Percentiles rank a stretch among this genome's conserved stretches.
These are phyloP conservation scores for Psittacara wagleri DNA, from an alignment of 2,113 vertebrate genomes.

Conservation along the genomic window DNA sequence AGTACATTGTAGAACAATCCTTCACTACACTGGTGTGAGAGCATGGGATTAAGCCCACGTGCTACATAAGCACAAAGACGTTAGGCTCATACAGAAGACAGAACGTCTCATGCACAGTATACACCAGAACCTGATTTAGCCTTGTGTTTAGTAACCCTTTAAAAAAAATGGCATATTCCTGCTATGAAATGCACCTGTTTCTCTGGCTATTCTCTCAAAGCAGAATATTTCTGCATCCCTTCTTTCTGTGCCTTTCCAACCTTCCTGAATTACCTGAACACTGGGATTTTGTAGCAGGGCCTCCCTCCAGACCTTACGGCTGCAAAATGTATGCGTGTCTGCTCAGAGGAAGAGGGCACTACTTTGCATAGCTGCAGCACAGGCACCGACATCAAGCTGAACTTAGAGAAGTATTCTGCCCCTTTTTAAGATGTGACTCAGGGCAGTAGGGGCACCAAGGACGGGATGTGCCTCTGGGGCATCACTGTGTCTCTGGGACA, in stretches of 20 bases:
- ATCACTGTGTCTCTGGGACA: neutral
- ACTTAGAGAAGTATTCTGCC: rapidly evolving
- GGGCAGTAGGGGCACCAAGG: neutral
- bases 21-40: neutral
- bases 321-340: neutral
- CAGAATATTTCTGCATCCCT: neutral
- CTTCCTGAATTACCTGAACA: neutral
- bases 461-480: neutral
- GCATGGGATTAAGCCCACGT: rapidly evolving
- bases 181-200: neutral
- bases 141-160: neutral
- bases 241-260: neutral
- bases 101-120: neutral
- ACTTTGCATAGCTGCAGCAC: neutral
- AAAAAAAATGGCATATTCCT: neutral
- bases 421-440: rapidly evolving
- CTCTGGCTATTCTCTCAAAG: neutral
- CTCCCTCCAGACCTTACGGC: neutral
- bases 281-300: neutral
- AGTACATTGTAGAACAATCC: neutral
- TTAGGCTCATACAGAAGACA: neutral
- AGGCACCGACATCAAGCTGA: neutral
- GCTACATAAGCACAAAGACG: neutral
- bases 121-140: neutral
- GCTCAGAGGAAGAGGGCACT: rapidly evolving